These are phyloP conservation scores for Trachymyrmex septentrionalis DNA, from an alignment of 1,140 invertebrate species.

Conservation along the genomic window DNA sequence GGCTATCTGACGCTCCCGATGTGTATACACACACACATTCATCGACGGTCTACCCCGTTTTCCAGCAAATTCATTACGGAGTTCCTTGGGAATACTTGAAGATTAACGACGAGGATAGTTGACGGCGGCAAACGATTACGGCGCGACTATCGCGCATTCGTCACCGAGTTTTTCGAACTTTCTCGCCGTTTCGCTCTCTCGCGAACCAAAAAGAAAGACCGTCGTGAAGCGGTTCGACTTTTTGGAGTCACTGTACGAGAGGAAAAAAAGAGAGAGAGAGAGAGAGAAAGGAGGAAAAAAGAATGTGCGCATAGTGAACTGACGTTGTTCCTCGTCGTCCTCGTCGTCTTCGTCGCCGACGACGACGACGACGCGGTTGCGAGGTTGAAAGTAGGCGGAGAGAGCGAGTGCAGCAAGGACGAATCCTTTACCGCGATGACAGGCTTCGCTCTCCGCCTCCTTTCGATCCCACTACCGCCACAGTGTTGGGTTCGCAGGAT, in stretches of 20 bases:
- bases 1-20: conserved; percentile 65
- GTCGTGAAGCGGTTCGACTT: conserved; percentile 9
- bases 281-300: not conserved
- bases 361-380: conserved; percentile 42
- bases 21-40: conserved; percentile 44
- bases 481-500: conserved; percentile 52
- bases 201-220: not conserved
- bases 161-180: conserved; percentile 40
- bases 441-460: conserved; percentile 62
- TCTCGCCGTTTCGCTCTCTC: conserved; percentile 46
- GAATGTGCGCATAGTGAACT: conserved; percentile 6
- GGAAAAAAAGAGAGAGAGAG: not conserved
- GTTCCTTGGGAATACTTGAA: conserved; percentile 58
- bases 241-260: not conserved
- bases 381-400: conserved; percentile 61
- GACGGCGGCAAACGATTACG: conserved; percentile 6
- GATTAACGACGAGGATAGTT: conserved; percentile 56
- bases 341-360: conserved; percentile 16
- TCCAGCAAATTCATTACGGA: conserved; percentile 62
- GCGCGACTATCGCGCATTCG: conserved; percentile 30
- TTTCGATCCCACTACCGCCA: conserved; percentile 56
- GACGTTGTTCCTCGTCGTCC: not conserved
- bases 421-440: conserved; percentile 63
- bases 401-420: conserved; percentile 58
- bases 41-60: conserved; percentile 34